A percentile compares a stretch with the other conserved stretches of the same genome.
Evolutionary conservation across 2,797 vertebrate genomes (phyloP).

Genomic region (Darevskia nairensis): DNA sequence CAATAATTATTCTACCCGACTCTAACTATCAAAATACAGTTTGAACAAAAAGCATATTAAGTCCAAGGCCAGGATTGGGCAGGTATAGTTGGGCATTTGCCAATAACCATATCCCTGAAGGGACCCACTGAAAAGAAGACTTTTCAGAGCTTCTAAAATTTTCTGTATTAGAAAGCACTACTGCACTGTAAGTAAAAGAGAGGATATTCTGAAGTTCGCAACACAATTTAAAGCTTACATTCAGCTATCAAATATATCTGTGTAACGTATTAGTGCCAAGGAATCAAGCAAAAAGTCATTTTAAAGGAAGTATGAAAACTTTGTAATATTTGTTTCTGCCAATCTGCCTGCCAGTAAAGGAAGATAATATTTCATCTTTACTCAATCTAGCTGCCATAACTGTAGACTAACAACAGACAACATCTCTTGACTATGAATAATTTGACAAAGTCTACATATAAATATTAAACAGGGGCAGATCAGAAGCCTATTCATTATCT

Average conservation of each 20-base stretch:
- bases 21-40: too few relatives aligned
- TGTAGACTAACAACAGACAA: neutral
- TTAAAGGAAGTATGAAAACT: neutral
- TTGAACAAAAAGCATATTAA: too few relatives aligned
- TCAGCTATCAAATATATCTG: fast-evolving
- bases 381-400: neutral
- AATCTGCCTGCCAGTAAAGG: conserved; percentile 10
- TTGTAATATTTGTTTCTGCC: neutral
- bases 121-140: neutral
- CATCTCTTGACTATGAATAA: conserved; percentile 18
- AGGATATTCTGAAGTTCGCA: neutral
- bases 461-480: neutral
- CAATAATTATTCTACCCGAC: too few relatives aligned
- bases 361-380: neutral
- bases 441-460: neutral
- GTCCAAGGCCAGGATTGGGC: too few relatives aligned
- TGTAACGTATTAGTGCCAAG: neutral
- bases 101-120: neutral
- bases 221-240: neutral
- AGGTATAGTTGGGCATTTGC: too few relatives aligned
- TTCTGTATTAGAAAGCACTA: neutral
- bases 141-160: neutral
- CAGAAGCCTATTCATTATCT: neutral
- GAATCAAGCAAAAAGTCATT: neutral
- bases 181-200: neutral